Conservation (phyloP, 2,113 vertebrate species). For the Sceloporus tristichus region DNA sequence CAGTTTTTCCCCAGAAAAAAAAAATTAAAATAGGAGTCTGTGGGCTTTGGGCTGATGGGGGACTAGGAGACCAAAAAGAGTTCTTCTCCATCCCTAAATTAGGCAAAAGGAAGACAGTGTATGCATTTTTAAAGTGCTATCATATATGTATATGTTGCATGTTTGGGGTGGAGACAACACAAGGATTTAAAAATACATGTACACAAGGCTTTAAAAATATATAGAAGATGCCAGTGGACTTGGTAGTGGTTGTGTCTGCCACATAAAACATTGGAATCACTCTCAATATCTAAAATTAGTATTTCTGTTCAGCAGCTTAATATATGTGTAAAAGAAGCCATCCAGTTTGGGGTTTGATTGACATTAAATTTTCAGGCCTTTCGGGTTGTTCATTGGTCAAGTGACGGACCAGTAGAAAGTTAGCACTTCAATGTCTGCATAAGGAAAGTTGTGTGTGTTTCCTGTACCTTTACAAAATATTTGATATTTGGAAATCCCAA, state of each 20-base stretch:
- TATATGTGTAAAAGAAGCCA: neutral
- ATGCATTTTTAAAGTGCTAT: too few species aligned
- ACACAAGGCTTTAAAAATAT: too few species aligned
- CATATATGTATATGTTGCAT: too few species aligned
- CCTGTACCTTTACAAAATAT: neutral
- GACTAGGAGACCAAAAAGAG: too few species aligned
- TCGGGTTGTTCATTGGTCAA: neutral
- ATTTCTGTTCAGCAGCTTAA: neutral
- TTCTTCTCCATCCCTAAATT: too few species aligned
- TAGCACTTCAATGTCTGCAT: neutral
- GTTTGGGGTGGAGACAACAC: too few species aligned
- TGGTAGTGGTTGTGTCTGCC: neutral
- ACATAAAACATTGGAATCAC: neutral
- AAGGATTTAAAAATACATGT: too few species aligned
- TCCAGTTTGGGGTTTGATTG: neutral
- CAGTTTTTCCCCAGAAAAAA: too few species aligned
- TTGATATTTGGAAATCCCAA: slow-evolving; percentile 5
- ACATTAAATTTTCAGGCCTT: neutral
- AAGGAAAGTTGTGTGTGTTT: neutral
- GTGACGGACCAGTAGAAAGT: neutral
- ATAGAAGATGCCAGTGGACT: neutral
- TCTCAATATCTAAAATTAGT: neutral
- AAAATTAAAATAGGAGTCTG: too few species aligned
- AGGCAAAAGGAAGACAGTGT: too few species aligned
- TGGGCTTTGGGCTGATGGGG: too few species aligned